Percentiles rank a stretch among this genome's conserved stretches.
phyloP scores from a whole-genome alignment of 2,113 vertebrate species.

The Passer domesticus region DNA sequence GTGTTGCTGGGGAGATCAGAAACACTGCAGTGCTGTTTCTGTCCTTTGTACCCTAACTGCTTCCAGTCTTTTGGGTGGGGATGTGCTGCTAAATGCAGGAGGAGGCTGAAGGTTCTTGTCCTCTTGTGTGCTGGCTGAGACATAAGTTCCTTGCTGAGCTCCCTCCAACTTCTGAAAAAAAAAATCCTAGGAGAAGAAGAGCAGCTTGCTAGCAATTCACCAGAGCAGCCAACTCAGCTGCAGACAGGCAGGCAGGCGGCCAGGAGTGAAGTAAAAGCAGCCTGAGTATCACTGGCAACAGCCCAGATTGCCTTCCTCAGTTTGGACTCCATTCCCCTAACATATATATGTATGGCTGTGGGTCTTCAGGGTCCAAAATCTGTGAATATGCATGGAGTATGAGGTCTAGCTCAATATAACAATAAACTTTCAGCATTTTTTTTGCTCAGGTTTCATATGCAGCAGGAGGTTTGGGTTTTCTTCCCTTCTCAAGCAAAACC shows the following conservation, averaged over 20 bases:
- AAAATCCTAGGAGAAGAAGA: not conserved
- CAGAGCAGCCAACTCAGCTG: conserved; percentile 24
- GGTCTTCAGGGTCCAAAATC: not conserved
- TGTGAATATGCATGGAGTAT: not conserved
- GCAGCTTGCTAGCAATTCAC: not conserved
- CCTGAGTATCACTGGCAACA: not conserved
- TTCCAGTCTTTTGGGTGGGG: not conserved
- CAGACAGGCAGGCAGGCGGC: conserved; percentile 12
- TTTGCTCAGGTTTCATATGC: not conserved
- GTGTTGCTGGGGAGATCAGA: not conserved
- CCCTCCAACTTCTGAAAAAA: not conserved
- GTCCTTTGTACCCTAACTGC: not conserved
- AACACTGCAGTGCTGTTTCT: not conserved
- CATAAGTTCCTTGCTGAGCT: not conserved
- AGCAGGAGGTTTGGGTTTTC: not conserved
- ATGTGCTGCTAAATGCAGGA: not conserved
- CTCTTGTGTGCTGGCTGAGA: not conserved
- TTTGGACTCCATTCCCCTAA: not conserved
- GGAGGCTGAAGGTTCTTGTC: not conserved
- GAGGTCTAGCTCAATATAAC: not conserved
- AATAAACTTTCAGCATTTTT: not conserved
- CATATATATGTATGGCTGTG: not conserved
- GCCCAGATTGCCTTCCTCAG: not conserved
- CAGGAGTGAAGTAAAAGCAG: conserved; percentile 31
- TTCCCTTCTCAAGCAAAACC: not conserved